phyloP scores from a whole-genome alignment of 2,113 vertebrate genomes.

The Osmerus eperlanus region DNA sequence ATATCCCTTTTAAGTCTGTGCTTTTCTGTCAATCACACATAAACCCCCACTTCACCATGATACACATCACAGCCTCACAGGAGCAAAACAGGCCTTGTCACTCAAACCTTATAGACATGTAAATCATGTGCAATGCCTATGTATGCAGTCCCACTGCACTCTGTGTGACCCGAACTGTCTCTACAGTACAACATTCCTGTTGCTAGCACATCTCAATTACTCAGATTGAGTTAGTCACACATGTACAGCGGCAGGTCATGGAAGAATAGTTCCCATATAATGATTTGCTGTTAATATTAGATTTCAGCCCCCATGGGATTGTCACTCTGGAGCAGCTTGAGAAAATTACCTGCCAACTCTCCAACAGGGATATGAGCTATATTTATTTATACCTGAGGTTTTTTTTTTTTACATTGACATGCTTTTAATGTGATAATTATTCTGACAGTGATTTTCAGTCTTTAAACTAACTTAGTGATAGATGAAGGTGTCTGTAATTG shows the following conservation, averaged over 20 bases:
- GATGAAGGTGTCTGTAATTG: slow-evolving; percentile 58
- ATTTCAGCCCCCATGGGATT: slow-evolving; percentile 66
- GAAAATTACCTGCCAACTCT: slow-evolving; percentile 75
- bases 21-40: slow-evolving; percentile 55
- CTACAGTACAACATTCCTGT: slow-evolving; percentile 45
- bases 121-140: slow-evolving; percentile 42
- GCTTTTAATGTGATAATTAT: slow-evolving; percentile 73
- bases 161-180: slow-evolving; percentile 59
- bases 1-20: slow-evolving; percentile 35
- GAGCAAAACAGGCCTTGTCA: slow-evolving; percentile 38
- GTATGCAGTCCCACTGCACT: slow-evolving; percentile 61
- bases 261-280: slow-evolving; percentile 69
- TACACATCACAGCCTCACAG: slow-evolving; percentile 23
- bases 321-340: slow-evolving; percentile 66
- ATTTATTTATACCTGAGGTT: slow-evolving; percentile 66
- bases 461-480: slow-evolving; percentile 55
- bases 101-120: slow-evolving; percentile 50
- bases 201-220: slow-evolving; percentile 63
- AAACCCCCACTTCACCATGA: slow-evolving; percentile 25
- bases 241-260: slow-evolving; percentile 62
- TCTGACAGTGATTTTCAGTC: slow-evolving; percentile 50
- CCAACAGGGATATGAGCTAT: slow-evolving; percentile 64
- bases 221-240: slow-evolving; percentile 67
- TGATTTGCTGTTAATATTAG: slow-evolving; percentile 77
- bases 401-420: slow-evolving; percentile 53